Percentiles rank a stretch among this genome's conserved stretches.
Conservation (phyloP, 2,113 vertebrate species). For the Aleadryas rufinucha region DNA sequence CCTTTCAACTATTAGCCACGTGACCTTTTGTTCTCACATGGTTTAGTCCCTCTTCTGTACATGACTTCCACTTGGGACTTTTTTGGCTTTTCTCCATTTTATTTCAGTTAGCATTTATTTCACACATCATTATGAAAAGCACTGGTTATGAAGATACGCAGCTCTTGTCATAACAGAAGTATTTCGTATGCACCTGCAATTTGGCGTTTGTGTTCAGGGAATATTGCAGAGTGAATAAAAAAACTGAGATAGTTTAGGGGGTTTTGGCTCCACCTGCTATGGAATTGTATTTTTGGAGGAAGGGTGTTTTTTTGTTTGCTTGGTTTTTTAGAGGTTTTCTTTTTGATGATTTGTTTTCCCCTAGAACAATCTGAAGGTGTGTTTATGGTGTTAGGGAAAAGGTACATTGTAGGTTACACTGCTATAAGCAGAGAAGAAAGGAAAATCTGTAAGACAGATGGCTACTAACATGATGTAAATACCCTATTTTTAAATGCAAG, state of each 20-base stretch:
- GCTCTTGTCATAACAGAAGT: constrained; percentile 69
- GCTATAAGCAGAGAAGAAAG: constrained; percentile 7
- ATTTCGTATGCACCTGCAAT: constrained; percentile 69
- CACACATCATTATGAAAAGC: constrained; percentile 73
- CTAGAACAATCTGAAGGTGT: constrained; percentile 36
- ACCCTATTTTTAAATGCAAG: constrained; percentile 14
- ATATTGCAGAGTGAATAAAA: constrained; percentile 62
- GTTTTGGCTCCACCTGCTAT: constrained; percentile 56
- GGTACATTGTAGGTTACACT: constrained; percentile 32
- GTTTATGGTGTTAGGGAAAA: constrained; percentile 63
- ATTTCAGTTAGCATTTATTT: constrained; percentile 71
- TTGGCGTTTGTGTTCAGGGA: constrained; percentile 66
- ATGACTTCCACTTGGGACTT: constrained; percentile 31
- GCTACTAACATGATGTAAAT: neutral
- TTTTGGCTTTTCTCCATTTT: constrained; percentile 62
- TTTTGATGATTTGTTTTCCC: neutral
- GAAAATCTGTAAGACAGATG: constrained; percentile 58
- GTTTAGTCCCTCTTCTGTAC: constrained; percentile 54
- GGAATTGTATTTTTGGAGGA: constrained; percentile 23
- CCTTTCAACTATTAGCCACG: neutral
- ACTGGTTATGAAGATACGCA: constrained; percentile 52
- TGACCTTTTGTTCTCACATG: constrained; percentile 26
- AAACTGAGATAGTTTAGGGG: constrained; percentile 43
- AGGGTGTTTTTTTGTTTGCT: neutral
- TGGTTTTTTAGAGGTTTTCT: neutral